A percentile compares a stretch with the other conserved stretches of the same genome.
Evolutionary conservation across 2,888 invertebrate genomes (phyloP).

Genomic region (Thecocarcelia acutangulata): DNA sequence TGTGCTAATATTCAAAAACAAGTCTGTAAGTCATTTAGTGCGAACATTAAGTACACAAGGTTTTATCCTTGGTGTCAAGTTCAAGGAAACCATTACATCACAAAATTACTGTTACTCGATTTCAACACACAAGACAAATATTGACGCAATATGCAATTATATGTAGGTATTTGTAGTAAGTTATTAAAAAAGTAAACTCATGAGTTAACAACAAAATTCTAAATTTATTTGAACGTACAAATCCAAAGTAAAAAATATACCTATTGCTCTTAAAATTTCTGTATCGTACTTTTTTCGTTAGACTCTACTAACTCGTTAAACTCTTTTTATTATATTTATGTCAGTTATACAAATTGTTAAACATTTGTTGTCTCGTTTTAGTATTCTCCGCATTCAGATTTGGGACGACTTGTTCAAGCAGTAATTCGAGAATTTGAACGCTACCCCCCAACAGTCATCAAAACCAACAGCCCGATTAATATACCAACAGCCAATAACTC

Average conservation of each 20-base stretch:
- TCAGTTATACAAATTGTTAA: not conserved
- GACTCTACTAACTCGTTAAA: no score
- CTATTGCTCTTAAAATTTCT: no score
- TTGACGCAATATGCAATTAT: not conserved
- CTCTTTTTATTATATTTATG: no score
- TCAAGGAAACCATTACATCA: slow-evolving; percentile 38
- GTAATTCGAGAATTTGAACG: slow-evolving; percentile 90
- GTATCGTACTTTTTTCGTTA: no score
- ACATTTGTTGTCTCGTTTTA: slow-evolving; percentile 73
- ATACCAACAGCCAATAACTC: slow-evolving; percentile 64
- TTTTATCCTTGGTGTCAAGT: slow-evolving; percentile 44
- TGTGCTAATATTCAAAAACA: slow-evolving; percentile 17
- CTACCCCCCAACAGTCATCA: slow-evolving; percentile 81
- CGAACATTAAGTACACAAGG: slow-evolving; percentile 13
- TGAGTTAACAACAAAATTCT: no score
- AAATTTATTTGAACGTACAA: no score
- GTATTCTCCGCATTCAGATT: slow-evolving; percentile 89
- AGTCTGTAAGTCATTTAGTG: slow-evolving; percentile 1
- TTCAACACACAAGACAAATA: not conserved
- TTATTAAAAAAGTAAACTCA: no score
- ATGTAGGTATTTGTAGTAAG: no score
- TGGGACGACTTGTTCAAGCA: slow-evolving; percentile 90
- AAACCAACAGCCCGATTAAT: slow-evolving; percentile 63
- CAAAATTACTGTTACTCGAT: not conserved
- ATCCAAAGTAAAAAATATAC: no score